Conservation (phyloP, 2,888 invertebrate genomes). For the Lepidonotus clava region DNA sequence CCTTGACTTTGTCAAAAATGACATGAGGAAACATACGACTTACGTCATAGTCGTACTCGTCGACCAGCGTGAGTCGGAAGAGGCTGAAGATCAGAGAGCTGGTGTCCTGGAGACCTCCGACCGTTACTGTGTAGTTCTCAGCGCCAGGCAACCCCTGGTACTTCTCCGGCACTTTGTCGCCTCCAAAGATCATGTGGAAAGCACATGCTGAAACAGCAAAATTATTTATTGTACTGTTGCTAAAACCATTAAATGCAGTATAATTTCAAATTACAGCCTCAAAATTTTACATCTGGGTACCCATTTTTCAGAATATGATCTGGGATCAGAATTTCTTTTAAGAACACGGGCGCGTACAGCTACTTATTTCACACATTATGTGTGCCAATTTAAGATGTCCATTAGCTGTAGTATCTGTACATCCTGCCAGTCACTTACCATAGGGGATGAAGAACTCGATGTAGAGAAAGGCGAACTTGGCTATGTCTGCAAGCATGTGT, state of each 20-base stretch:
- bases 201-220: slow-evolving; percentile 71
- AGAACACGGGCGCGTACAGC: too few relatives aligned
- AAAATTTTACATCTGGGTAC: too few relatives aligned
- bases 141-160: slow-evolving; percentile 59
- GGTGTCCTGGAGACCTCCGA: slow-evolving; percentile 59
- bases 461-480: slow-evolving; percentile 76
- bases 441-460: slow-evolving; percentile 78
- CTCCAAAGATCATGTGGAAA: slow-evolving; percentile 80
- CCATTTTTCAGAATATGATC: too few relatives aligned
- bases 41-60: slow-evolving; percentile 78
- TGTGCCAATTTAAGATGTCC: not conserved
- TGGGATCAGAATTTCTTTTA: not conserved
- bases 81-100: slow-evolving; percentile 66
- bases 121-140: slow-evolving; percentile 61
- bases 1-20: too few relatives aligned
- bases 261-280: too few relatives aligned
- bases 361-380: not conserved
- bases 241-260: not conserved
- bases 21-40: slow-evolving; percentile 64
- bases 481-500: slow-evolving; percentile 75
- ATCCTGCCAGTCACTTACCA: slow-evolving; percentile 71
- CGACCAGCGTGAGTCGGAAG: slow-evolving; percentile 79
- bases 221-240: not conserved
- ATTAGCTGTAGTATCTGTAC: not conserved
- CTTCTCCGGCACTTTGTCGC: slow-evolving; percentile 69